Evolutionary conservation across 2,113 vertebrate genomes (phyloP), one percentile per base, ranked within the genome.

Genomic region (Hyperoodon ampullatus): DNA sequence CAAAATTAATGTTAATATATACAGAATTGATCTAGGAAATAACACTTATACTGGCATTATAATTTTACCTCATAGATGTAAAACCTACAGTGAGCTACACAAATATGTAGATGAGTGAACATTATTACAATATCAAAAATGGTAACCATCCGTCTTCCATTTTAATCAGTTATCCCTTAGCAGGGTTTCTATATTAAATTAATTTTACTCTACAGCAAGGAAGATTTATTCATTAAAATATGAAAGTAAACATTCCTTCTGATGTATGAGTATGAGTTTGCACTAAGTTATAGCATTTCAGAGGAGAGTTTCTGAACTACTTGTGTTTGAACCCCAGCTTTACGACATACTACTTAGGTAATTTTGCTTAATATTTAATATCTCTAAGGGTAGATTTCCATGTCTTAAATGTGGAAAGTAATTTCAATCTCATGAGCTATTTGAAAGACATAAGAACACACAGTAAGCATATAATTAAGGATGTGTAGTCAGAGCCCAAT

Each of bases 61-160:
- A 53, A 60, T 2, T 24, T 14, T 71, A 50, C 12, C 1, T 88
- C 16, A 55, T 47, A 58, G 10, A 35, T n/a, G 15, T 24, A 44
- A 30, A 63, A 24, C 10, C 14, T 53, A 11, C 13, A 30, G 1
- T 28, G 30, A 86, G 44, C 6, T 28, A 70, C 18, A 44, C 30
- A 60, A n/a, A 66, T 42, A 30, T 47, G 1, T 65, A 16, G 2
- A n/a, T 33, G 4, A 42, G 18, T 4, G 53, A 21, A 66, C n/a
- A 19, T 53, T 70, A 18, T 61, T 53, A 39, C 9, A 26, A 44
- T 55, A 89, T 44, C 12, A 80, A 78, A 78, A 47, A 13, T 3
- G 21, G 3, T 33, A 9, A 68, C n/a, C 4, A 26, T 5, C 2
- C 19, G 8, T 28, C 16, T 10, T 50, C 2, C 4, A 4, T 19